Percentiles rank a stretch among this genome's conserved stretches.
Conservation (phyloP, 1,140 invertebrate species). For the Drosophila sp. region DNA sequence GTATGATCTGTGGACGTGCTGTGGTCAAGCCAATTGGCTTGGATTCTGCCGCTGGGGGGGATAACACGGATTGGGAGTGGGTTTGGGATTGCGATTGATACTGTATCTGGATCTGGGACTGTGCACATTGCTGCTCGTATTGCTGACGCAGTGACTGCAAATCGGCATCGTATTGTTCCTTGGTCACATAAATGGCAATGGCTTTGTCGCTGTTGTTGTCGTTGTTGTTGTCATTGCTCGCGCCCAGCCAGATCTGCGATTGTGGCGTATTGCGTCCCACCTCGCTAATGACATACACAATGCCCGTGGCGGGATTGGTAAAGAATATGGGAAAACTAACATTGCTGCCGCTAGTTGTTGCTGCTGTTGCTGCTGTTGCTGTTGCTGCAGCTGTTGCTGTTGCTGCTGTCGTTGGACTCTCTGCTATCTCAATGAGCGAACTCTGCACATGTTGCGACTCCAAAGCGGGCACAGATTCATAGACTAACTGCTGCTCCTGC, state of each 20-base stretch:
- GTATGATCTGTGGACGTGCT: conserved; percentile 72
- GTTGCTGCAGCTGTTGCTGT: no score
- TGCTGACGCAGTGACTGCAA: conserved; percentile 46
- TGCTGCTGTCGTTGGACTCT: background rate
- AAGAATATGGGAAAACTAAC: conserved; percentile 74
- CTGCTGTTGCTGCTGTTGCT: background rate
- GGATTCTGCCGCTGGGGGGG: background rate
- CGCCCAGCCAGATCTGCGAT: background rate
- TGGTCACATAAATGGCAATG: conserved; percentile 78
- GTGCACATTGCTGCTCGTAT: conserved; percentile 63
- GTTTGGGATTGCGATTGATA: no score
- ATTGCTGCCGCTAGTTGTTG: conserved; percentile 1
- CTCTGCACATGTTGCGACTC: conserved; percentile 60
- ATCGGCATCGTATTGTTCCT: conserved; percentile 76
- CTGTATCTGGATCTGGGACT: background rate
- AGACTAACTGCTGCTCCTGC: conserved; percentile 48
- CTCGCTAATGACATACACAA: conserved; percentile 79
- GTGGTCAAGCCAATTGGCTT: conserved; percentile 42
- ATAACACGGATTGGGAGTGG: background rate
- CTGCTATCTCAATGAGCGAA: conserved; percentile 50
- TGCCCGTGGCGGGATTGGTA: conserved; percentile 76
- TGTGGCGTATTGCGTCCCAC: conserved; percentile 47
- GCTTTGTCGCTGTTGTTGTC: no score
- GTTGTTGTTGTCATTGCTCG: conserved; percentile 24
- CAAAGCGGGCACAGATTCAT: conserved; percentile 43